phyloP scores from a whole-genome alignment of 2,888 invertebrate genomes.

The Galeruca laticollis region DNA sequence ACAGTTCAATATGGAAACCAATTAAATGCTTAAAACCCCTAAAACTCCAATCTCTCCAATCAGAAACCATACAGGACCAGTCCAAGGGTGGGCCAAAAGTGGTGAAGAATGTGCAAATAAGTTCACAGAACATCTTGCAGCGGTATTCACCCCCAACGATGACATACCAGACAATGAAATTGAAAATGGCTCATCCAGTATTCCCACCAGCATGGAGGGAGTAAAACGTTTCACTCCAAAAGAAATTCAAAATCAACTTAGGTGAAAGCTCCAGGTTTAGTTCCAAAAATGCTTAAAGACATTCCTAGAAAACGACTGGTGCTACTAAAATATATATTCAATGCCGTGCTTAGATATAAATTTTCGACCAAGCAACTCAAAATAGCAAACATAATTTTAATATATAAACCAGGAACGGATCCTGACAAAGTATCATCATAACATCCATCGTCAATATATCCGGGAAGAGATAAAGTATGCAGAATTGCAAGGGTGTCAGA shows the following conservation, averaged over 20 bases:
- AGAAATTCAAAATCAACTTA: conserved; percentile 9
- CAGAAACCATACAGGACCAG: too few species aligned
- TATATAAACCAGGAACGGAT: neutral
- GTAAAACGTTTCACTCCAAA: conserved; percentile 6
- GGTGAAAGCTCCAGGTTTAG: conserved; percentile 9
- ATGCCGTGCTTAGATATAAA: neutral
- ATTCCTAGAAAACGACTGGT: too few species aligned
- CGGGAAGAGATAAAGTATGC: too few species aligned
- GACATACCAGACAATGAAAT: conserved; percentile 3
- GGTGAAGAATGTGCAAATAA: neutral
- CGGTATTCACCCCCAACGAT: conserved; percentile 2
- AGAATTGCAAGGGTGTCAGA: too few species aligned
- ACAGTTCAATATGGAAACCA: too few species aligned
- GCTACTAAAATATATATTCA: neutral
- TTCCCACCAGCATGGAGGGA: conserved; percentile 2
- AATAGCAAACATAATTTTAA: too few species aligned
- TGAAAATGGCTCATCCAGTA: conserved; percentile 5
- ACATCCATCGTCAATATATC: too few species aligned
- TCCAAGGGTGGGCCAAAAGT: conserved; percentile 5
- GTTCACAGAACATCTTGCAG: neutral
- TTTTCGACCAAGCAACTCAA: neutral
- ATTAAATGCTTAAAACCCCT: too few species aligned
- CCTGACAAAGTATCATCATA: neutral
- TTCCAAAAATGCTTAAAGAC: conserved; percentile 1
- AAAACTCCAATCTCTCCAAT: too few species aligned